Base-by-base conservation (phyloP, 2,113 vertebrate species). In the Pluvianellus socialis region DNA sequence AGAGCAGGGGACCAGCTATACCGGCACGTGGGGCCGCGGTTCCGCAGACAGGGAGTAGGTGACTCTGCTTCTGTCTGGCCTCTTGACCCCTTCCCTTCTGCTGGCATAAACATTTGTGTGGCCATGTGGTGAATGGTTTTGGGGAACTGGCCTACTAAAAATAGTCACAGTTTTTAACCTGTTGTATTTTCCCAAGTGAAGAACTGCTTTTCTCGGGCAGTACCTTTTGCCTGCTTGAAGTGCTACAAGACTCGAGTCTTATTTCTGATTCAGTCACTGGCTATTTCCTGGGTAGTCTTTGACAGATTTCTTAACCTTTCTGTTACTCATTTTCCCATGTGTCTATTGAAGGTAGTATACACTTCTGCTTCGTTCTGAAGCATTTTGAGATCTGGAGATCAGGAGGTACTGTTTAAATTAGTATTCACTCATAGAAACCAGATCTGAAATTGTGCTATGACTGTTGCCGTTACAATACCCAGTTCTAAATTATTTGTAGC, bases 261-360 rank as follows among this genome's bases (percentile, higher is more conserved):
- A 55, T 66, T 93, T 95, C 82, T 70, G 55, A 67, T 88, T 96
- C 90, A 88, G 82, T 67, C 92, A 80, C n/a, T 90, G 92, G 47
- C 82, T 95, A 2, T 90, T 96, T 96, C 88, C 90, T 93, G 82
- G 28, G 79, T 86, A 79, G 81, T 21, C 82, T 88, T 88, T 94
- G 93, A 84, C 77, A 84, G 83, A 83, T 96, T 95, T 93, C 87
- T 94, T 96, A 92, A 96, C 88, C 79, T 94, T 94, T 96, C 91
- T 81, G 79, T 96, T 92, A 92, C 63, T 95, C 67, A 63, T 92
- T 95, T 94, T 95, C 85, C 82, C 74, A n/a, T 80, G 80, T 76
- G 67, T 70, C 53, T 93, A 5, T 62, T 94, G 88, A 76, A 91
- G 93, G 47, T 66, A 76, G 42, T 35, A 20, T 12, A 10, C 68